Percentiles rank a stretch among this genome's conserved stretches.
phyloP scores from a whole-genome alignment of 2,113 vertebrate genomes.

The Callaeas wilsoni region DNA sequence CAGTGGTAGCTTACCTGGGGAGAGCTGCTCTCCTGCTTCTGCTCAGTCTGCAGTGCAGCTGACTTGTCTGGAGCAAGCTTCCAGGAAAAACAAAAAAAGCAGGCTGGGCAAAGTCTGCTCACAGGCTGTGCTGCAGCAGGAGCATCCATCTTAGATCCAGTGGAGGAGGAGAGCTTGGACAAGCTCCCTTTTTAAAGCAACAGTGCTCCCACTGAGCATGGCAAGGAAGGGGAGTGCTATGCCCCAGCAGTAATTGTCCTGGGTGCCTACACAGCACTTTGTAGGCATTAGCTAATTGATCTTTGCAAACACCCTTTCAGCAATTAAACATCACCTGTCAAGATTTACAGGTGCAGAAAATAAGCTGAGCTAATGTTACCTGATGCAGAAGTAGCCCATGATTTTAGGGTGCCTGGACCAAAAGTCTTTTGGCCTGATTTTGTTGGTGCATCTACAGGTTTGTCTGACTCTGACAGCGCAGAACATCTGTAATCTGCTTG shows the following conservation, averaged over 20 bases:
- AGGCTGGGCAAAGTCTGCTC: conserved; percentile 72
- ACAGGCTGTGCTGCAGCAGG: conserved; percentile 62
- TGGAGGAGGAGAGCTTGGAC: conserved; percentile 61
- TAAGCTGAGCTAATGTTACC: background rate
- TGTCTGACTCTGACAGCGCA: rapidly evolving
- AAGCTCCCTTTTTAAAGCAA: conserved; percentile 67
- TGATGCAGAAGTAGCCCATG: background rate
- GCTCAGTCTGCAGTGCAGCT: conserved; percentile 48
- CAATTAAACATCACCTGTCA: background rate
- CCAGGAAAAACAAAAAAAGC: conserved; percentile 72
- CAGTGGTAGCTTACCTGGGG: conserved; percentile 52
- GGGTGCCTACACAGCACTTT: background rate
- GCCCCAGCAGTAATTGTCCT: background rate
- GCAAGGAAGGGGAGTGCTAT: background rate
- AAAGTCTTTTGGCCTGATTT: background rate
- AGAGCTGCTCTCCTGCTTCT: conserved; percentile 42
- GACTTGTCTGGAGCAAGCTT: conserved; percentile 68
- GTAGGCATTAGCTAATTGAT: background rate
- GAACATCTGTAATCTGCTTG: background rate
- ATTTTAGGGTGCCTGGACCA: background rate
- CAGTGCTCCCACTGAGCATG: conserved; percentile 52
- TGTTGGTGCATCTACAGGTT: background rate
- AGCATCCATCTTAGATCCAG: conserved; percentile 59
- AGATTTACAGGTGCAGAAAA: background rate
- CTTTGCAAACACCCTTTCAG: background rate